Evolutionary conservation across 1,140 invertebrate genomes (phyloP), one percentile per base, ranked within the genome.

Genomic region (Drosophila murphyi): DNA sequence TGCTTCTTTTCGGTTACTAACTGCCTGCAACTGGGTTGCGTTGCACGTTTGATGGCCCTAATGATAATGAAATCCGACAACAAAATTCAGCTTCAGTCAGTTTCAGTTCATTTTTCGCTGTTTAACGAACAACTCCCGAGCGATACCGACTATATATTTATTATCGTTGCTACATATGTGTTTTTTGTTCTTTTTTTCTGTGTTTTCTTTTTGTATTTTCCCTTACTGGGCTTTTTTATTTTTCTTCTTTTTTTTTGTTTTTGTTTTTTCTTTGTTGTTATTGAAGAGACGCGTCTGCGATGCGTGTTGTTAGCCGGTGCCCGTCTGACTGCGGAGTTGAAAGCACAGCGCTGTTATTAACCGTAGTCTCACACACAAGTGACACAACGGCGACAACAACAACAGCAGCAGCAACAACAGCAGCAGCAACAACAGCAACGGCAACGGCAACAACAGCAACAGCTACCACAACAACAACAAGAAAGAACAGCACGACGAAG

Each of bases 281-380:
- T 72, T 52, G 43, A 45, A 52, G 8, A 54, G 32, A 61, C 43
- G 59, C 62, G 67, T 45, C 48, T 37, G 56, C 73, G 57, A 76
- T 65, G 68, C 55, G 61, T 65, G 32, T 71, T 76, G 57, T 48
- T 80, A 63, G 48, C 80, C 70, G 80, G 71, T 70, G 72, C 68
- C 85, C 82, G 79, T 82, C 63, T 69, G 82, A 87, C 83, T 87
- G 83, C 57, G 68, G 51, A 71, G 73, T 69, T 69, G 75, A 57
- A 71, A 63, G 75, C 62, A 50, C 69, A 72, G 20, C 51, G 78
- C 75, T 78, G 75, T 67, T 88, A 80, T 80, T 82, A 88, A 79
- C 82, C 75, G 78, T 78, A 76, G 59, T 69, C 65, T 63, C 77
- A 65, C 52, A 76, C 51, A 64, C 80, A 63, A 76, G 60, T 76